Conservation (phyloP, 2,797 vertebrate species). For the Thaleichthys pacificus region DNA sequence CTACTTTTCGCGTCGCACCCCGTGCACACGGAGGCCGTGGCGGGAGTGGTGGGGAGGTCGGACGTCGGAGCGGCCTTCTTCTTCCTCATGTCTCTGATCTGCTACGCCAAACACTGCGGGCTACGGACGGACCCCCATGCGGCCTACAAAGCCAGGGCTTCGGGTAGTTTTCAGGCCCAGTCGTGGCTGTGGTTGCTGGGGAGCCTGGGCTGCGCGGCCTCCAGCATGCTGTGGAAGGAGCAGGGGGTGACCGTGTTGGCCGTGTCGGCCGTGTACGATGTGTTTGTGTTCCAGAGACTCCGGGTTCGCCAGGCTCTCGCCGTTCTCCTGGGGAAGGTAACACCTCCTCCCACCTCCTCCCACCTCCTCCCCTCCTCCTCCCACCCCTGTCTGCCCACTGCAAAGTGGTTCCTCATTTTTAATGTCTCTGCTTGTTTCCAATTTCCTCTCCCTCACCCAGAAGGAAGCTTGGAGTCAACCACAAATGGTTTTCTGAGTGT, state of each 20-base stretch:
- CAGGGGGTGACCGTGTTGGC: slow-evolving; percentile 94
- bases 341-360: slow-evolving; percentile 11
- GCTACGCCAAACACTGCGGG: slow-evolving; percentile 85
- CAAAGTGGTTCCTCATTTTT: slow-evolving; percentile 3
- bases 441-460: slow-evolving; percentile 52
- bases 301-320: slow-evolving; percentile 80
- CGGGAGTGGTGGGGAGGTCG: slow-evolving; percentile 88
- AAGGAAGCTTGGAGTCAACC: slow-evolving; percentile 45
- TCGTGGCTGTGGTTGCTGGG: slow-evolving; percentile 88
- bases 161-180: slow-evolving; percentile 18
- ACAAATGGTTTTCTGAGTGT: slow-evolving; percentile 44
- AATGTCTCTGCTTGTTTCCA: slow-evolving; percentile 23
- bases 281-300: slow-evolving; percentile 89
- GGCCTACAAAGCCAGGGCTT: slow-evolving; percentile 17
- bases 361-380: neutral
- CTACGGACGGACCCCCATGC: slow-evolving; percentile 52
- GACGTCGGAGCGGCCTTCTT: slow-evolving; percentile 89
- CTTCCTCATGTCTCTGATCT: slow-evolving; percentile 86
- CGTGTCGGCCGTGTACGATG: slow-evolving; percentile 86
- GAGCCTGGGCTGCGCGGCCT: slow-evolving; percentile 83
- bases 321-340: slow-evolving; percentile 85
- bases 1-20: slow-evolving; percentile 89
- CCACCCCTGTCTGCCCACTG: neutral
- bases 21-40: slow-evolving; percentile 89
- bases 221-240: slow-evolving; percentile 97